A percentile compares a stretch with the other conserved stretches of the same genome.
These are phyloP conservation scores for Solea senegalensis DNA, from an alignment of 2,113 vertebrate species.

Conservation along the genomic window DNA sequence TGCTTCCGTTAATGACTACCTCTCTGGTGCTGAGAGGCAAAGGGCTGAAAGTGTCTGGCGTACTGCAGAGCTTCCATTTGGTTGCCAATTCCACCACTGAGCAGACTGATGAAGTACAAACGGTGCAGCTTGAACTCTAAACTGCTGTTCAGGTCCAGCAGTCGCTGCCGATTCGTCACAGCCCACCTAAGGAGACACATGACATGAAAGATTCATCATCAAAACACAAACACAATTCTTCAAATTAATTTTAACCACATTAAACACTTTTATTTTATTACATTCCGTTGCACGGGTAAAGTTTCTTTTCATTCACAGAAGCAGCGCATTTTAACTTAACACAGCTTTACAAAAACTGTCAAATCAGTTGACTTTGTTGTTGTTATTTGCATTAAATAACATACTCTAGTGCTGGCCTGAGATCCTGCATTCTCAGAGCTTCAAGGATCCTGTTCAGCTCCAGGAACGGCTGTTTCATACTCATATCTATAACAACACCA, in stretches of 20 bases:
- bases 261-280: no score
- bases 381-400: neutral
- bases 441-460: conserved; percentile 90
- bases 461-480: conserved; percentile 91
- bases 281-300: neutral
- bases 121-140: conserved; percentile 91
- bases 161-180: conserved; percentile 86
- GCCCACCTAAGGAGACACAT: conserved; percentile 82
- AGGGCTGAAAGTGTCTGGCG: conserved; percentile 90
- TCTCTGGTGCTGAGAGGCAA: conserved; percentile 88
- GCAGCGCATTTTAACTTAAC: neutral
- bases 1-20: conserved; percentile 64
- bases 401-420: conserved; percentile 88
- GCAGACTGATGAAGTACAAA: conserved; percentile 89
- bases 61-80: conserved; percentile 90
- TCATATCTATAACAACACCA: conserved; percentile 88
- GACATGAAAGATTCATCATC: neutral
- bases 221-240: no score
- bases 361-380: neutral
- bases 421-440: conserved; percentile 88
- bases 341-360: neutral
- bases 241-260: no score
- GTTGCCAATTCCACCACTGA: conserved; percentile 85
- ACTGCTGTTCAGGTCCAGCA: conserved; percentile 89
- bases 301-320: neutral